These are phyloP conservation scores for Drosophila sp. DNA, from an alignment of 1,140 invertebrate genomes.

Conservation along the genomic window DNA sequence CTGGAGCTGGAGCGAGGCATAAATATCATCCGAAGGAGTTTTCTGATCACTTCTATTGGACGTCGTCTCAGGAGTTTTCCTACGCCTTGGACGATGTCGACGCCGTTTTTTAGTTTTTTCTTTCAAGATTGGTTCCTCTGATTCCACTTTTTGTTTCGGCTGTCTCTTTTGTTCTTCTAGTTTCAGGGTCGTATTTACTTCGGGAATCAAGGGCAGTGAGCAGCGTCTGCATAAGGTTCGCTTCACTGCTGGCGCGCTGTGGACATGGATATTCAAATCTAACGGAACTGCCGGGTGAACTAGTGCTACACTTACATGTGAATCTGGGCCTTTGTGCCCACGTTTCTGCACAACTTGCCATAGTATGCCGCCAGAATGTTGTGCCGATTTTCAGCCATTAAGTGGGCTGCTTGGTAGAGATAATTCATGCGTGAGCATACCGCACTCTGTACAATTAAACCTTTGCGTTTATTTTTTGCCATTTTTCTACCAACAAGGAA, in stretches of 20 bases:
- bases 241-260: constrained; percentile 60
- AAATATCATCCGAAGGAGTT: not conserved
- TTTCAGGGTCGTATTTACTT: constrained; percentile 48
- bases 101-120: constrained; percentile 24
- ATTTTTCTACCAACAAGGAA: constrained; percentile 16
- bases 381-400: constrained; percentile 54
- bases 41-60: not conserved
- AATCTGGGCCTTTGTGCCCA: constrained; percentile 59
- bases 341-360: constrained; percentile 64
- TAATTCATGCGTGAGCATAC: constrained; percentile 63
- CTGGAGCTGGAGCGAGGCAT: constrained; percentile 33
- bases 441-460: constrained; percentile 37
- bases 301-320: constrained; percentile 52
- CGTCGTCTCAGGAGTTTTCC: not conserved
- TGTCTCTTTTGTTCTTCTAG: not conserved
- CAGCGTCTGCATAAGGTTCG: constrained; percentile 60
- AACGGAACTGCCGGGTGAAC: not conserved
- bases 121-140: not conserved
- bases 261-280: not conserved
- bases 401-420: constrained; percentile 61
- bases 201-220: constrained; percentile 56
- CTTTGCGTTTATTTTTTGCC: constrained; percentile 57
- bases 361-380: constrained; percentile 59
- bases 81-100: constrained; percentile 26
- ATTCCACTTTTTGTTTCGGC: not conserved